A percentile compares a stretch with the other conserved stretches of the same genome.
phyloP scores from a whole-genome alignment of 1,140 invertebrate genomes.

The Reticulitermes speratus region DNA sequence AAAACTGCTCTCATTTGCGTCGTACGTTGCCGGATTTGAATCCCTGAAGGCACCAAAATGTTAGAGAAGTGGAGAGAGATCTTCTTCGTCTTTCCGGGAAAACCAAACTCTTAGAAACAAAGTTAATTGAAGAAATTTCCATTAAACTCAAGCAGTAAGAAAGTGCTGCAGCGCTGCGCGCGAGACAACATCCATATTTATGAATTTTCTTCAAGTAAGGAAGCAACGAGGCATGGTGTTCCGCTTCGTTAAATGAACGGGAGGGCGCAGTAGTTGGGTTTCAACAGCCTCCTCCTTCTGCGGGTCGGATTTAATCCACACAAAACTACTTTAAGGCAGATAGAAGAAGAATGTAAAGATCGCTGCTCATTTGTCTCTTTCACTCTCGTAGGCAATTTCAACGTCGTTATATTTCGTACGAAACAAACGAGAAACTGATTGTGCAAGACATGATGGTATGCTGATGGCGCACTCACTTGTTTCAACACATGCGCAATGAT shows the following conservation, averaged over 20 bases:
- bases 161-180: conserved; percentile 16
- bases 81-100: background rate
- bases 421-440: conserved; percentile 1
- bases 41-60: background rate
- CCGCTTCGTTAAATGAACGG: conserved; percentile 25
- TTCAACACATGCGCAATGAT: background rate
- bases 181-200: conserved; percentile 29
- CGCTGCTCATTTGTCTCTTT: background rate
- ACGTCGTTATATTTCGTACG: background rate
- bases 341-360: background rate
- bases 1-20: too few species aligned
- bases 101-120: conserved; percentile 23
- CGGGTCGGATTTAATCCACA: conserved; percentile 1
- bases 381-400: background rate
- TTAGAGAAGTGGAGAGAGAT: background rate
- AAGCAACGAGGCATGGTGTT: conserved; percentile 19
- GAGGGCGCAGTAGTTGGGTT: background rate
- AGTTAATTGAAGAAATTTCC: conserved; percentile 29
- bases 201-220: conserved; percentile 21
- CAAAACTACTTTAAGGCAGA: background rate
- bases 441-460: background rate
- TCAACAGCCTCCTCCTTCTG: background rate
- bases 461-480: background rate
- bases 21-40: background rate
- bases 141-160: conserved; percentile 22